These are phyloP conservation scores for Athalia circularis DNA, from an alignment of 2,888 invertebrate genomes.

Conservation along the genomic window DNA sequence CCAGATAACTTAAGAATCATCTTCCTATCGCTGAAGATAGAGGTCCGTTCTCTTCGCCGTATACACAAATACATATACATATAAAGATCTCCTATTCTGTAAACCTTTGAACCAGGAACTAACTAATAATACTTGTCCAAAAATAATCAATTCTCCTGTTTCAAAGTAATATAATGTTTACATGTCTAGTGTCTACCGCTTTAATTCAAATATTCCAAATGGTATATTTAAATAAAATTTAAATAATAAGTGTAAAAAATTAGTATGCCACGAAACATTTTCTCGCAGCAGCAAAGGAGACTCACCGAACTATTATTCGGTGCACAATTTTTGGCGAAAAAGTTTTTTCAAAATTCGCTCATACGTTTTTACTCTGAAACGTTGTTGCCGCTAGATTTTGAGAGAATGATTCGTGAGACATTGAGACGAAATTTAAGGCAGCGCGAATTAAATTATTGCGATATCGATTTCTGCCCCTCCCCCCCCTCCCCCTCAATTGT, in stretches of 20 bases:
- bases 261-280: too few species aligned
- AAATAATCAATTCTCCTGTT: slow-evolving; percentile 11
- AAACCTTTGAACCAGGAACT: slow-evolving; percentile 4
- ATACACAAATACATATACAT: background rate
- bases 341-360: slow-evolving; percentile 17
- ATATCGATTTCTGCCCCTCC: slow-evolving; percentile 28
- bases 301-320: too few species aligned
- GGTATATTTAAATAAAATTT: slow-evolving; percentile 11
- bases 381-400: too few species aligned
- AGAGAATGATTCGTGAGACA: too few species aligned
- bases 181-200: background rate
- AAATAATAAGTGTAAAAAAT: slow-evolving; percentile 15
- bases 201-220: background rate
- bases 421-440: too few species aligned
- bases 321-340: too few species aligned
- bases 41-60: slow-evolving; percentile 4
- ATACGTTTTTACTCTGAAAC: too few species aligned
- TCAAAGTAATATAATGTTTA: background rate
- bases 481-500: background rate
- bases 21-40: background rate
- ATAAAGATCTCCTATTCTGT: background rate
- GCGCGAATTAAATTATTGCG: slow-evolving; percentile 18
- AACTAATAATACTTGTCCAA: slow-evolving; percentile 27
- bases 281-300: too few species aligned
- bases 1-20: background rate